A percentile compares a stretch with the other conserved stretches of the same genome.
Conservation (phyloP, 2,888 invertebrate species). For the Nomada fucata region DNA sequence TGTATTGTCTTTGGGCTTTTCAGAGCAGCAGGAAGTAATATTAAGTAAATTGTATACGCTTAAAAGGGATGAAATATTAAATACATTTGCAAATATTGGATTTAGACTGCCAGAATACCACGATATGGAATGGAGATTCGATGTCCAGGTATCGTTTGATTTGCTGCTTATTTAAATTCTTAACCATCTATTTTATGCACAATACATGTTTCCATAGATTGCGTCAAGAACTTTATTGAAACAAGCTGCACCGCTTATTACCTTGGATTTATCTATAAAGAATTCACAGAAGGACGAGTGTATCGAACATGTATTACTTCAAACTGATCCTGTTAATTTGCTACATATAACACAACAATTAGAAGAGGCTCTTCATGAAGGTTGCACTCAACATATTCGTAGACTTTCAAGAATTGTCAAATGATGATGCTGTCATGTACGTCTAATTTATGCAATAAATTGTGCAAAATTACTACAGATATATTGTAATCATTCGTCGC, state of each 20-base stretch:
- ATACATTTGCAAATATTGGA: conserved; percentile 84
- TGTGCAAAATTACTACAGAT: conserved; percentile 8
- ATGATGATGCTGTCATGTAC: conserved; percentile 38
- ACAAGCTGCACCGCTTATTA: conserved; percentile 87
- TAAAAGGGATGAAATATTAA: conserved; percentile 86
- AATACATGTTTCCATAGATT: conserved; percentile 80
- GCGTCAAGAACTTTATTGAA: conserved; percentile 86
- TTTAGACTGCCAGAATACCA: conserved; percentile 85
- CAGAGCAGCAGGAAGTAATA: conserved; percentile 86
- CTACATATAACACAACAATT: conserved; percentile 85
- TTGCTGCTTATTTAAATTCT: background rate
- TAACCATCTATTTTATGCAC: conserved; percentile 4
- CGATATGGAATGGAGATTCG: conserved; percentile 89
- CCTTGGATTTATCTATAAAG: conserved; percentile 86
- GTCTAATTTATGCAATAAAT: conserved; percentile 38
- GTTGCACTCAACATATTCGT: conserved; percentile 86
- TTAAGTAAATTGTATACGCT: conserved; percentile 87
- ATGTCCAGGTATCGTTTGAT: conserved; percentile 85
- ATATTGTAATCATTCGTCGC: background rate
- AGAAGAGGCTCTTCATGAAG: conserved; percentile 86
- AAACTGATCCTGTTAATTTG: conserved; percentile 86
- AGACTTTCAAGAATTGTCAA: conserved; percentile 85
- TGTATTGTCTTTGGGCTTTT: conserved; percentile 86
- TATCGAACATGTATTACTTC: conserved; percentile 82
- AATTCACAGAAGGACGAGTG: conserved; percentile 74